These are phyloP conservation scores for Eupsilia transversa DNA, from an alignment of 2,888 invertebrate species.

Conservation along the genomic window DNA sequence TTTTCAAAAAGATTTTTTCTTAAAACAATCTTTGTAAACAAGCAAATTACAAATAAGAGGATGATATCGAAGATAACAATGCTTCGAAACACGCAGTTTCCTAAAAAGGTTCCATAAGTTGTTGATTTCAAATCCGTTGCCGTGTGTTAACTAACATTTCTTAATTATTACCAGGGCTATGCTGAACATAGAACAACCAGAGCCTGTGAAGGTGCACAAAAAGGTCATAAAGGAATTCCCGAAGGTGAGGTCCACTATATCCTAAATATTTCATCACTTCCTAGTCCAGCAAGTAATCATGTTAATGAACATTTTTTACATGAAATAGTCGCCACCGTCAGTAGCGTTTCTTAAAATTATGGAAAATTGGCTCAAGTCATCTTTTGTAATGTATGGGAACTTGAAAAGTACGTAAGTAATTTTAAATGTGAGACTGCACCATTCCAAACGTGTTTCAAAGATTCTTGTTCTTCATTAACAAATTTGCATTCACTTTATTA, in stretches of 20 bases:
- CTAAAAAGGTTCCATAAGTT: neutral
- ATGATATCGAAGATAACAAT: neutral
- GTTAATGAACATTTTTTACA: neutral
- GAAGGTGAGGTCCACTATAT: constrained; percentile 74
- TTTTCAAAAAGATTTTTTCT: neutral
- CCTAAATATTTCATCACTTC: neutral
- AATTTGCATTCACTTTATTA: neutral
- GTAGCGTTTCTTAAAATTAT: neutral
- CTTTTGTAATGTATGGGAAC: neutral
- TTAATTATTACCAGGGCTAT: constrained; percentile 79
- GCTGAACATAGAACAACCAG: constrained; percentile 88
- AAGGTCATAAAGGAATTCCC: constrained; percentile 81
- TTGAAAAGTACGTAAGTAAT: neutral
- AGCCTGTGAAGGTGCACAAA: constrained; percentile 79
- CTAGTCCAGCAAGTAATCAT: neutral
- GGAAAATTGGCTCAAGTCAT: neutral
- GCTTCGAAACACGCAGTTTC: neutral
- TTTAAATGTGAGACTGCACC: neutral
- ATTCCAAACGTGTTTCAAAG: neutral
- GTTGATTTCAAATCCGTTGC: neutral
- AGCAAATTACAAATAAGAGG: neutral
- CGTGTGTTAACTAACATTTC: neutral
- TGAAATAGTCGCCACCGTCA: neutral
- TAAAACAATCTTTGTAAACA: neutral
- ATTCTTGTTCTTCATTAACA: neutral